Percentiles rank a stretch among this genome's conserved stretches.
These are phyloP conservation scores for Lacerta agilis DNA, from an alignment of 2,797 vertebrate genomes.

Conservation along the genomic window DNA sequence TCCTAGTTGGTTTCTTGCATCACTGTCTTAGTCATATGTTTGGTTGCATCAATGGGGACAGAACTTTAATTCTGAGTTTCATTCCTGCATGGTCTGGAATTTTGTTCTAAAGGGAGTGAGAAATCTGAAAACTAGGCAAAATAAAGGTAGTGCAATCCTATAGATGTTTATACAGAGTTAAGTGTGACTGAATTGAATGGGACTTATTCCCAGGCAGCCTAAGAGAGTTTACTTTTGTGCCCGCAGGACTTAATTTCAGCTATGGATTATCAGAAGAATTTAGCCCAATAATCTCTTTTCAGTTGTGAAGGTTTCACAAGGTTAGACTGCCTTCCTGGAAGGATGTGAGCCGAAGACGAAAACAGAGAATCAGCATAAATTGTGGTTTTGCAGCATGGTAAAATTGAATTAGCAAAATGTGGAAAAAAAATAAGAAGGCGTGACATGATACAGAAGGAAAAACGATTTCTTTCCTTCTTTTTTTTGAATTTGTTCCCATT, in stretches of 20 bases:
- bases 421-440: conserved; percentile 21
- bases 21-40: background rate
- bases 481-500: conserved; percentile 36
- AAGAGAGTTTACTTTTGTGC: background rate
- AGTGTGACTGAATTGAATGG: background rate
- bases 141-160: background rate
- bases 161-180: background rate
- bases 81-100: background rate
- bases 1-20: background rate
- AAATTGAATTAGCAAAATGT: conserved; percentile 34
- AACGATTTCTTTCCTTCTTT: background rate
- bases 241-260: background rate
- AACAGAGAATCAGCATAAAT: background rate
- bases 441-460: conserved; percentile 25
- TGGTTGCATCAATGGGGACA: background rate
- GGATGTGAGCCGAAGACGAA: background rate
- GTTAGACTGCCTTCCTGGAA: background rate
- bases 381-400: conserved; percentile 29
- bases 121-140: background rate
- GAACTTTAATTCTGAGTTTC: background rate
- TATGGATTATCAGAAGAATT: background rate
- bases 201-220: background rate
- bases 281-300: background rate
- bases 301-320: background rate
- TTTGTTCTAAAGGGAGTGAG: background rate